These are phyloP conservation scores for Plotosus lineatus DNA, from an alignment of 2,113 vertebrate species.

Conservation along the genomic window DNA sequence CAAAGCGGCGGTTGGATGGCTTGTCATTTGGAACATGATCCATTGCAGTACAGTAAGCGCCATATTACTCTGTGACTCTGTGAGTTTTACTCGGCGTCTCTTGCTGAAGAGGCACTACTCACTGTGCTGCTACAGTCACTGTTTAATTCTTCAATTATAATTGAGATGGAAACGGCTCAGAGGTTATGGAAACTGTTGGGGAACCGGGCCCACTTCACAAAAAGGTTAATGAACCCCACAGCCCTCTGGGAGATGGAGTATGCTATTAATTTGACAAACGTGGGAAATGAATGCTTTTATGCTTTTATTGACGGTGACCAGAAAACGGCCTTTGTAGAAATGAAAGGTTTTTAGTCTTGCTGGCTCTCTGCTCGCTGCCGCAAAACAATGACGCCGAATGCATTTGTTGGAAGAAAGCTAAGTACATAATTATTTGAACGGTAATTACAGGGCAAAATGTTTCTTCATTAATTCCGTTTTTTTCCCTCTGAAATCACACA, in stretches of 20 bases:
- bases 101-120: slow-evolving; percentile 76
- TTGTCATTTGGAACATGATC: slow-evolving; percentile 36
- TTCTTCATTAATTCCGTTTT: slow-evolving; percentile 81
- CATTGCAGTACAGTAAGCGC: slow-evolving; percentile 1
- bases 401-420: slow-evolving; percentile 83
- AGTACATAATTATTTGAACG: slow-evolving; percentile 83
- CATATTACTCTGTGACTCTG: slow-evolving; percentile 20
- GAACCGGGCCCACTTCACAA: slow-evolving; percentile 80
- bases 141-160: slow-evolving; percentile 86
- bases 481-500: slow-evolving; percentile 67
- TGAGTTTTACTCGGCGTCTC: slow-evolving; percentile 34
- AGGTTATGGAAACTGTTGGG: slow-evolving; percentile 79
- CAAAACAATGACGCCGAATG: slow-evolving; percentile 80
- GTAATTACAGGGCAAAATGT: slow-evolving; percentile 79
- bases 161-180: slow-evolving; percentile 77
- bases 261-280: slow-evolving; percentile 84
- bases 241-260: slow-evolving; percentile 84
- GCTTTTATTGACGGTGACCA: slow-evolving; percentile 85
- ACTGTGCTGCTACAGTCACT: slow-evolving; percentile 69
- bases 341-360: slow-evolving; percentile 84
- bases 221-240: slow-evolving; percentile 80
- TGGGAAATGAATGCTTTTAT: slow-evolving; percentile 87
- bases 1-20: slow-evolving; percentile 21
- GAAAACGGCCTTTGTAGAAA: slow-evolving; percentile 79
- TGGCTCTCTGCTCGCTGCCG: slow-evolving; percentile 74